Base-by-base conservation (phyloP, 2,888 invertebrate genomes). In the Cybosia mesomella region DNA sequence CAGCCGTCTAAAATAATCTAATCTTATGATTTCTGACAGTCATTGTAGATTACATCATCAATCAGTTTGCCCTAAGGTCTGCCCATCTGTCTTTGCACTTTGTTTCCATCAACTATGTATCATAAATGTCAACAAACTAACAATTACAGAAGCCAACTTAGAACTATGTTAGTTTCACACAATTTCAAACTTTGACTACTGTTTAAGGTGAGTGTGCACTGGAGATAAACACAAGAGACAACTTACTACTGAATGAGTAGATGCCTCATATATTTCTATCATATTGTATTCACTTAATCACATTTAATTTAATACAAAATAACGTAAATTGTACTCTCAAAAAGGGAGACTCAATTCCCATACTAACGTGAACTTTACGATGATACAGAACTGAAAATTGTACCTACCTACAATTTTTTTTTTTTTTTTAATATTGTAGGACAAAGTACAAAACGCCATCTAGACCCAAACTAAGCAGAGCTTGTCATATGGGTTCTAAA, bases 111-210 rank as follows among this genome's bases (percentile, higher is more conserved):
- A 72, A 73, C 73, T 68, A 64, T 75, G 73, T 81, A 72, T 63
- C 71, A 63, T 57, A 60, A 55, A 55, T 65, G 72, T 71, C 58
- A 64, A 34, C 15, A 67, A 80, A 69, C 70, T 71, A 73, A 77
- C 80, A 73, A 75, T 77, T 82, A 82, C 77, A 75, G 73, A 68
- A 82, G 73, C 72, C 70, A 68, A 69, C 66, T 69, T 72, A 61
- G 70, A 78, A 82, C 83, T 81, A 71, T 81, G 81, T 85, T 82
- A 82, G 80, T 79, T 75, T 69, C 71, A 71, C 64, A 77, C 80
- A 80, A 79, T 83, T 80, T 81, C 78, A 70, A 86, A 84, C 78
- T 86, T 86, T 75, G 80, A 76, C 77, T 80, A 72, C 69, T 67
- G 60, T 2, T 58, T 57, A 32, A 67, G 59, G 64, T 21, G 21